Base-by-base conservation (phyloP, 2,797 vertebrate genomes). In the Tamandua tetradactyla region DNA sequence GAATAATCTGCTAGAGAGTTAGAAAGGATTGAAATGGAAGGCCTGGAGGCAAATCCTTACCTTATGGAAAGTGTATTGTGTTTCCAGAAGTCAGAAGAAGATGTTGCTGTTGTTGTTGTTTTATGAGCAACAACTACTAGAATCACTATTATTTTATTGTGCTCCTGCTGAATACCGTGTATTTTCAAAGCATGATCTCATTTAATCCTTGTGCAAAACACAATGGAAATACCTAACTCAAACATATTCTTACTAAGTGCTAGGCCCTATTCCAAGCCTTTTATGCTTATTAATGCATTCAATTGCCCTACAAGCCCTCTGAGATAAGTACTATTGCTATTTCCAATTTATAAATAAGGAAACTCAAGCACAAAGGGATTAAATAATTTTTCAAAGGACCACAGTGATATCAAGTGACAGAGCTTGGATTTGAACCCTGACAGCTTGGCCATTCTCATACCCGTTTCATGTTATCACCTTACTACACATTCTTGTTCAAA, bases 251-350 rank as follows among this genome's bases (percentile, higher is more conserved):
- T 79, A 55, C 52, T 87, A 86, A 95, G 85, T 93, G 79, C 81
- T 64, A 91, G 96, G 75, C 40, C 66, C 40, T 68, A 27, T 91
- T 97, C 82, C 42, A 93, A 94, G 64, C 0, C 59, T 87, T 89
- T 94, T 72, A 64, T 93, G 83, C 32, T 23, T 93, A 95, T 94
- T 90, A 94, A 94, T 86, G 13, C 25, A 76, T 91, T 96, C 92
- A 89, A 96, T 93, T 69, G 69, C 80, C 87, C 40, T 49, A 96
- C 93, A 74, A 92, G 44, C 14, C 72, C 61, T 59, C 17, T 83
- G 69, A 90, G 55, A 93, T 76, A 82, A 87, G 79, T 57, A 64
- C 62, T 66, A 44, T 75, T 89, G 55, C 94, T 94, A 93, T 89
- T 49, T 95, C 32, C 18, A 59, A 84, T 85, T 93, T 95, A 83